These are phyloP conservation scores for Ptychoptera albimana DNA, from an alignment of 2,888 invertebrate genomes.

Conservation along the genomic window DNA sequence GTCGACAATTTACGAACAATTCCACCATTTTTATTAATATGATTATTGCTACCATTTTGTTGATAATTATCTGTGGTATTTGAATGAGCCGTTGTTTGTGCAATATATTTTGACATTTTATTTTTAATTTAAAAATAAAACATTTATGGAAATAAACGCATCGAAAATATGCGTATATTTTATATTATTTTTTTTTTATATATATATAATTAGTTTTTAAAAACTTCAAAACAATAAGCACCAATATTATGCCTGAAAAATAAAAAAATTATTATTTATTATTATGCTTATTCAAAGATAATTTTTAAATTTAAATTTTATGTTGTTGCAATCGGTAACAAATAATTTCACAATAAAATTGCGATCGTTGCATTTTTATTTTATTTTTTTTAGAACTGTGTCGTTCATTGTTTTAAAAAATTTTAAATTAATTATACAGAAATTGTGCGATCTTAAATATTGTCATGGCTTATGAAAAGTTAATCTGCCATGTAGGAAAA, in stretches of 20 bases:
- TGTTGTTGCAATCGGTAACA: too few relatives aligned
- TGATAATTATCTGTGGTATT: too few relatives aligned
- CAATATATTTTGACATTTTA: conserved; percentile 5
- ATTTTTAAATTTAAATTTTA: too few relatives aligned
- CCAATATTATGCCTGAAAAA: conserved; percentile 5
- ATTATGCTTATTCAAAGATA: neutral
- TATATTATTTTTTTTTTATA: neutral
- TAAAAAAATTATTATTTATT: conserved; percentile 1
- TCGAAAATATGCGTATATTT: neutral
- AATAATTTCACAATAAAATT: too few relatives aligned
- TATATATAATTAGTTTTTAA: neutral
- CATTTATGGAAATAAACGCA: neutral
- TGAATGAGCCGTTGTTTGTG: neutral
- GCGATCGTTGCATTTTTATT: too few relatives aligned
- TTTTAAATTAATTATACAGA: too few relatives aligned
- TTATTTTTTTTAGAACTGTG: too few relatives aligned
- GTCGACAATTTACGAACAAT: conserved; percentile 3
- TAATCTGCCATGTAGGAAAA: too few relatives aligned
- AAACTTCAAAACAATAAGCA: conserved; percentile 2
- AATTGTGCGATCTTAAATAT: too few relatives aligned
- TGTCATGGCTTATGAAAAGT: too few relatives aligned
- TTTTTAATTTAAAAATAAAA: conserved; percentile 3
- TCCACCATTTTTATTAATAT: conserved; percentile 2
- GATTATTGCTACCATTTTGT: conserved; percentile 15
- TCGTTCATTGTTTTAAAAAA: too few relatives aligned